Percentiles rank a stretch among this genome's conserved stretches.
These are phyloP conservation scores for Polyommatus iphigenia DNA, from an alignment of 2,888 invertebrate species.

Conservation along the genomic window DNA sequence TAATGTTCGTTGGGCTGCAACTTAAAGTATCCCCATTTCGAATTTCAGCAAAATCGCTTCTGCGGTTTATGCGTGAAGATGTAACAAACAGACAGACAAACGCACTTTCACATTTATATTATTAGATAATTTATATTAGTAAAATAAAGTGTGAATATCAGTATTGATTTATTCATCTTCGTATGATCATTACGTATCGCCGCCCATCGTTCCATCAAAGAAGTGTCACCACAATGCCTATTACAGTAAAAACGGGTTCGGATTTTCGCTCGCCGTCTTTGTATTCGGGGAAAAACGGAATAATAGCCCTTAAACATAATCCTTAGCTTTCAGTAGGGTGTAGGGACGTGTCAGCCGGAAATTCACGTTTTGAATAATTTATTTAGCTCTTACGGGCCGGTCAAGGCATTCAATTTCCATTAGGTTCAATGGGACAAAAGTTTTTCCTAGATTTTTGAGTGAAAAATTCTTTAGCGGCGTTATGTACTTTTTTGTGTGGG, in stretches of 20 bases:
- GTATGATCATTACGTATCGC: neutral
- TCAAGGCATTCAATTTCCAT: neutral
- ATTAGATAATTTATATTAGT: neutral
- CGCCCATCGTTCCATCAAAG: neutral
- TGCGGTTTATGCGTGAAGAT: no score
- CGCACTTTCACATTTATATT: neutral
- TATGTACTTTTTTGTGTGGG: no score
- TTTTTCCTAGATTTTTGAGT: neutral
- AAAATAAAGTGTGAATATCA: no score
- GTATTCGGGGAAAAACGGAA: conserved; percentile 1
- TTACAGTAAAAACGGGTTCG: neutral
- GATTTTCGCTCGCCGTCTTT: neutral
- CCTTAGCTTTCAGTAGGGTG: neutral
- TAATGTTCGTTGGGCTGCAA: no score
- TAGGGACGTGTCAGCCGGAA: neutral
- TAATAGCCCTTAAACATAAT: neutral
- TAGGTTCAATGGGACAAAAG: neutral
- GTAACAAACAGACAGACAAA: neutral
- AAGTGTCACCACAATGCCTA: neutral
- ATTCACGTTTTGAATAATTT: conserved; percentile 10
- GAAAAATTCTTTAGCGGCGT: no score
- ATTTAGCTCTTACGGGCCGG: neutral
- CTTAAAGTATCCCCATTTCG: no score
- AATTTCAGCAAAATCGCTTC: no score
- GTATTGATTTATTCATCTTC: neutral